Conservation (phyloP, 2,888 invertebrate genomes). For the Leucania comma region DNA sequence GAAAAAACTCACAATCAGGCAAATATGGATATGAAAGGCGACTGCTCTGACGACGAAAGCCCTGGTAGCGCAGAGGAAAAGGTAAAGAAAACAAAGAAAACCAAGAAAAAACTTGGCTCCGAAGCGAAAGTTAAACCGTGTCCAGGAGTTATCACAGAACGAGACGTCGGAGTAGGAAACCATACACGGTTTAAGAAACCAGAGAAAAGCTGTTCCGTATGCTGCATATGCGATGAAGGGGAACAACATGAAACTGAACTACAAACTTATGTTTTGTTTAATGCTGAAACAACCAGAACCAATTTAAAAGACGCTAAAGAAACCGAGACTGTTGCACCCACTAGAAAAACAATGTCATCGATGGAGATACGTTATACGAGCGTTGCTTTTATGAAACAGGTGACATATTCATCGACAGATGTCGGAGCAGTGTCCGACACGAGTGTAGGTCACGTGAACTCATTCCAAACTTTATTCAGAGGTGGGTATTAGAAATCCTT, state of each 20-base stretch:
- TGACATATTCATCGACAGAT: slow-evolving; percentile 74
- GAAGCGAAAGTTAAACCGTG: background rate
- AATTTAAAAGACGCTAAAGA: slow-evolving; percentile 16
- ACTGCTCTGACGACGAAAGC: background rate
- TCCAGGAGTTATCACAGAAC: background rate
- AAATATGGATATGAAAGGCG: background rate
- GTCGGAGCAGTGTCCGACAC: slow-evolving; percentile 63
- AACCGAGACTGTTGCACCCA: slow-evolving; percentile 23
- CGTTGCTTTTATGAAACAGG: slow-evolving; percentile 69
- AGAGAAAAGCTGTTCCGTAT: background rate
- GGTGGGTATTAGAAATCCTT: slow-evolving; percentile 64
- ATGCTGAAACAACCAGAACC: slow-evolving; percentile 37
- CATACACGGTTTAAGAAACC: background rate
- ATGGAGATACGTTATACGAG: slow-evolving; percentile 76
- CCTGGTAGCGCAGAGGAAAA: background rate
- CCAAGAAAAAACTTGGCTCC: background rate
- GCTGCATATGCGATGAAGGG: background rate
- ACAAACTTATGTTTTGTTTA: slow-evolving; percentile 47
- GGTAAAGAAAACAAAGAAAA: slow-evolving; percentile 4
- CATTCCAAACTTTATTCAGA: slow-evolving; percentile 82
- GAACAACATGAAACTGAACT: slow-evolving; percentile 14
- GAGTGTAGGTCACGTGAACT: slow-evolving; percentile 64
- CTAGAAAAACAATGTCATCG: slow-evolving; percentile 73
- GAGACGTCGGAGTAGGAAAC: background rate
- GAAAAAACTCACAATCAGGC: background rate